Percentiles rank a stretch among this genome's conserved stretches.
Evolutionary conservation across 2,113 vertebrate species (phyloP).

Genomic region (Perccottus glenii): DNA sequence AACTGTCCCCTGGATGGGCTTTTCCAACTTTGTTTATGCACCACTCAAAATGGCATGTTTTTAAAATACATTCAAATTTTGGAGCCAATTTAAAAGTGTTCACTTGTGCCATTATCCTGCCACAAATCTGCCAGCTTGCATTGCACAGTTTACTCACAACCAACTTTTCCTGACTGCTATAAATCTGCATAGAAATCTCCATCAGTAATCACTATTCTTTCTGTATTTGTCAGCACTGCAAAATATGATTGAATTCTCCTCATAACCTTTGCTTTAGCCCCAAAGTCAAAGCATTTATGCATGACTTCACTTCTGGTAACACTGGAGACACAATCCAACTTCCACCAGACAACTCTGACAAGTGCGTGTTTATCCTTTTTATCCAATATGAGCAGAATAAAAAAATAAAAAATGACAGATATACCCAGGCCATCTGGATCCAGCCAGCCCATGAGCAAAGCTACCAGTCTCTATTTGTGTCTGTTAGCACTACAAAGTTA

Average conservation of each 20-base stretch:
- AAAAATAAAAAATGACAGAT: constrained; percentile 46
- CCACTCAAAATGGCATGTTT: constrained; percentile 5
- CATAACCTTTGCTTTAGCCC: constrained; percentile 36
- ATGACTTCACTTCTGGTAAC: constrained; percentile 15
- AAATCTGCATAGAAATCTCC: constrained; percentile 25
- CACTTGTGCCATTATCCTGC: constrained; percentile 25
- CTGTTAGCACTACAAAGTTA: constrained; percentile 49
- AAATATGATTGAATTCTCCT: constrained; percentile 24
- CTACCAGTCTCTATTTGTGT: constrained; percentile 40
- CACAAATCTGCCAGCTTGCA: constrained; percentile 10
- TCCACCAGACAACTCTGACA: constrained; percentile 43
- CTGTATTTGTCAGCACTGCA: constrained; percentile 3
- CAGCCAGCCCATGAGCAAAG: constrained; percentile 26
- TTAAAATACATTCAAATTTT: constrained; percentile 27
- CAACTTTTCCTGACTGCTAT: constrained; percentile 13
- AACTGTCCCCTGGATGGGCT: neutral
- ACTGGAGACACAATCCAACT: constrained; percentile 34
- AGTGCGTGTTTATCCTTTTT: constrained; percentile 41
- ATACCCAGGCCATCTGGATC: constrained; percentile 28
- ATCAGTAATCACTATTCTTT: constrained; percentile 6
- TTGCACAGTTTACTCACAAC: constrained; percentile 26
- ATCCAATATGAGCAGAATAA: constrained; percentile 35
- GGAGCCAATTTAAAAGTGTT: constrained; percentile 6
- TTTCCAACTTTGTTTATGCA: constrained; percentile 13
- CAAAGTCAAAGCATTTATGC: constrained; percentile 42